Percentiles rank a stretch among this genome's conserved stretches.
phyloP scores from a whole-genome alignment of 2,113 vertebrate genomes.

The Phyllostomus discolor region DNA sequence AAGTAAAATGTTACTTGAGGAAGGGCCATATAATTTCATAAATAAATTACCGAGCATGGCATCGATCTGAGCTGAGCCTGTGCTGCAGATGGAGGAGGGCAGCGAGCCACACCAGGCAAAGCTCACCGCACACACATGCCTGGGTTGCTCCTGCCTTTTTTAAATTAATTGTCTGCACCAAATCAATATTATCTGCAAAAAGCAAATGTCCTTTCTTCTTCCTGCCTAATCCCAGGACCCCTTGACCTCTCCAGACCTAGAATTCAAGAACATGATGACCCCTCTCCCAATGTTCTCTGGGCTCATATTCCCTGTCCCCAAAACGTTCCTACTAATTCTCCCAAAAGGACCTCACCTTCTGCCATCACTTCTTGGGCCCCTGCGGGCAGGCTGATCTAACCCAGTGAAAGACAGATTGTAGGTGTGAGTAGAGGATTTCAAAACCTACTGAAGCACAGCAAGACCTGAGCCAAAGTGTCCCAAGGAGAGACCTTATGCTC shows the following conservation, averaged over 20 bases:
- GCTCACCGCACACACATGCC: neutral
- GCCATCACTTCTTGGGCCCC: neutral
- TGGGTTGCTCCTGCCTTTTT: neutral
- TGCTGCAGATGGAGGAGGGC: neutral
- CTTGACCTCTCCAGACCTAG: neutral
- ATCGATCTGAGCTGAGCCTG: neutral
- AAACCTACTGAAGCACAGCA: neutral
- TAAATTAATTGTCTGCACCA: neutral
- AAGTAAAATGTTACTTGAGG: conserved; percentile 60
- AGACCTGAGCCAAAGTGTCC: neutral
- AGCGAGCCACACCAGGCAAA: neutral
- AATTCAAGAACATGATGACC: neutral
- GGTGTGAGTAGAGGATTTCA: neutral
- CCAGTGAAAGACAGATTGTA: neutral
- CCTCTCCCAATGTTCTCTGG: neutral
- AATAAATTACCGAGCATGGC: conserved; percentile 46
- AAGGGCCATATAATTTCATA: conserved; percentile 64
- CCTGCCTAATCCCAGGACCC: neutral
- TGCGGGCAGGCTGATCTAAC: neutral
- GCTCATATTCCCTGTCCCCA: neutral
- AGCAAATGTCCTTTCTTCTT: neutral
- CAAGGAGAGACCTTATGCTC: neutral
- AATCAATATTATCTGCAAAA: neutral
- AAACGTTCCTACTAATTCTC: neutral
- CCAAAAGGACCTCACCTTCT: neutral